A percentile compares a stretch with the other conserved stretches of the same genome.
These are phyloP conservation scores for Bagarius yarrelli DNA, from an alignment of 2,113 vertebrate genomes.

Conservation along the genomic window DNA sequence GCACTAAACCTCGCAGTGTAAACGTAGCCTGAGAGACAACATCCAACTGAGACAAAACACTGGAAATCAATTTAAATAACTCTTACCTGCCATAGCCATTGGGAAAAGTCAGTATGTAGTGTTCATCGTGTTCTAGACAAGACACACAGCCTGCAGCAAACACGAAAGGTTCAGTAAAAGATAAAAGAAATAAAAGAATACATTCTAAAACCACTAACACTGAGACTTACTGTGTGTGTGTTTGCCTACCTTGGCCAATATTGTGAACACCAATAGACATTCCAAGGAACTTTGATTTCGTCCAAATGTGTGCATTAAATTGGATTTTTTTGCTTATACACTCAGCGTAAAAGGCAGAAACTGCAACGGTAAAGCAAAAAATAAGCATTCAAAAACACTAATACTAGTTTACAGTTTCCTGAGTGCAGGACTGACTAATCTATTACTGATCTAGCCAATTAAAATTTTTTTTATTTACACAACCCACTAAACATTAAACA, in stretches of 20 bases:
- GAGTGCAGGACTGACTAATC: not conserved
- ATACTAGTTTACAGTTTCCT: not conserved
- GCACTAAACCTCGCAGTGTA: too few species aligned
- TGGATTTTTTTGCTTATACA: constrained; percentile 95
- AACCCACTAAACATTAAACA: not conserved
- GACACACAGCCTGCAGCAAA: constrained; percentile 86
- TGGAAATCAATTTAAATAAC: not conserved
- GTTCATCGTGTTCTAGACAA: constrained; percentile 93
- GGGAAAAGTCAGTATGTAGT: constrained; percentile 97
- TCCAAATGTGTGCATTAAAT: constrained; percentile 99
- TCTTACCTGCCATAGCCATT: constrained; percentile 96
- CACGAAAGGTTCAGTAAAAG: not conserved
- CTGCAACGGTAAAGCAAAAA: constrained; percentile 62
- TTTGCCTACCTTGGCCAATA: constrained; percentile 90
- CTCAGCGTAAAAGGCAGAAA: constrained; percentile 99
- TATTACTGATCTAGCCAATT: not conserved
- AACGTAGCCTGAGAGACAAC: not conserved
- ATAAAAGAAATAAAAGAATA: not conserved
- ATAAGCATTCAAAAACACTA: too few species aligned
- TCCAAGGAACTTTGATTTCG: constrained; percentile 97
- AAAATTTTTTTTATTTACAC: not conserved
- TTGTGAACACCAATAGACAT: constrained; percentile 99
- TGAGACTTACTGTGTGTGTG: not conserved
- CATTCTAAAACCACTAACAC: not conserved
- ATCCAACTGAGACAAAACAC: not conserved